Evolutionary conservation across 2,113 vertebrate genomes (phyloP), one percentile per base, ranked within the genome.

Genomic region (Pionites leucogaster): DNA sequence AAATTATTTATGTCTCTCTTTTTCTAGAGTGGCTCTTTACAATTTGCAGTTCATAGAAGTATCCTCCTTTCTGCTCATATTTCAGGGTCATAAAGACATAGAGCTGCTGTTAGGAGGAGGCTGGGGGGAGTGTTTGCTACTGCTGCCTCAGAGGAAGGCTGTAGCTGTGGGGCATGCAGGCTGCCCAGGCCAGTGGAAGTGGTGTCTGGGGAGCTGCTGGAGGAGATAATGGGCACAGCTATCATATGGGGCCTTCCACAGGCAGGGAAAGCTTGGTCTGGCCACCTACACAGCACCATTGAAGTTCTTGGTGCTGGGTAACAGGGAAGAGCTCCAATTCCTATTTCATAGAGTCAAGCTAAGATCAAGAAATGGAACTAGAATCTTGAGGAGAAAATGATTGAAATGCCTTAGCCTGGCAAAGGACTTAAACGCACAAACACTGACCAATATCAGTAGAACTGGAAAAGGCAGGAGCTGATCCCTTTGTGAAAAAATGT

Each of bases 201-300:
- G 0, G 35, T 47, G 37, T 11, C 33, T 18, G 17, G 8, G 28
- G 25, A 42, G 22, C 17, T 65, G 29, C 39, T 50, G 52, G 39
- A 29, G 39, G 27, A 33, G 42, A 3, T 7, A 25, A 6, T 0
- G 7, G 44, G 31, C 27, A 35, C 41, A 39, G 17, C 37, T 80
- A 25, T 53, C 27, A 3, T 0, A 0, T 10, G 39, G 22, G 53
- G 39, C 53, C 28, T 23, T 64, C 29, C 0, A 0, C 52, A 69
- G 63, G 4, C 1, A 4, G 17, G 25, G 29, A 60, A 11, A n/a
- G 24, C 9, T 69, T 4, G 2, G 3, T 29, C 10, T 68, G 29
- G 12, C 27, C 44, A 16, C 22, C 29, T n/a, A 2, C 1, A 4
- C 69, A 74, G 55, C 44, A 41, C 19, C 37, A 12, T 6, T 1